phyloP scores from a whole-genome alignment of 2,888 invertebrate species.

The Mycalesis mineus region DNA sequence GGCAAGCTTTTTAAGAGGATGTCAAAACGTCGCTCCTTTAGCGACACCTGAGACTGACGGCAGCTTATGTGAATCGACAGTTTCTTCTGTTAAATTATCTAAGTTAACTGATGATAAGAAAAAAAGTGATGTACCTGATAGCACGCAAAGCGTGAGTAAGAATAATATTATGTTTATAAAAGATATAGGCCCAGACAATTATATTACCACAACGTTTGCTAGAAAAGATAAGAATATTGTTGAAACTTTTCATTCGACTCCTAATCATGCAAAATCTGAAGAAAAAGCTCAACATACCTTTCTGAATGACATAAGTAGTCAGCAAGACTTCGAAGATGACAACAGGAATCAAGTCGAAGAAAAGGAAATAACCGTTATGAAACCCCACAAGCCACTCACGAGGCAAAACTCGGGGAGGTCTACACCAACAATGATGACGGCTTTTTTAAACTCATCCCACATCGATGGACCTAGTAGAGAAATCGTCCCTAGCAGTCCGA shows the following conservation, averaged over 20 bases:
- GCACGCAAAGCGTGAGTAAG: constrained; percentile 63
- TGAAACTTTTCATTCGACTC: constrained; percentile 56
- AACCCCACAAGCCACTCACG: constrained; percentile 83
- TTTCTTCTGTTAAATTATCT: constrained; percentile 73
- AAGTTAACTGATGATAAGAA: constrained; percentile 66
- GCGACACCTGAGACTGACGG: constrained; percentile 81
- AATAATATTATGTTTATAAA: constrained; percentile 80
- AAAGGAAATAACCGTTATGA: constrained; percentile 69
- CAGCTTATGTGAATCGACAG: constrained; percentile 76
- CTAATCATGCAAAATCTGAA: constrained; percentile 66
- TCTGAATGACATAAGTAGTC: constrained; percentile 68
- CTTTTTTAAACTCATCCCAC: constrained; percentile 68
- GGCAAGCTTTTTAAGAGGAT: constrained; percentile 56
- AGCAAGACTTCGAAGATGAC: constrained; percentile 72
- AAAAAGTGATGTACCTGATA: constrained; percentile 64
- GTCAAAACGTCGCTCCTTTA: constrained; percentile 74
- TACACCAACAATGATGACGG: constrained; percentile 71
- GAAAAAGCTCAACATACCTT: constrained; percentile 72
- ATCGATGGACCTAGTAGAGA: constrained; percentile 53
- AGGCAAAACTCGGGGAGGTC: constrained; percentile 81
- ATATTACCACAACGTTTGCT: constrained; percentile 82
- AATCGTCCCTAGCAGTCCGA: constrained; percentile 54
- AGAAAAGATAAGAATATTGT: constrained; percentile 62
- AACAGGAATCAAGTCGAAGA: constrained; percentile 73
- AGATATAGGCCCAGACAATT: constrained; percentile 85